Base-by-base conservation (phyloP, 2,888 invertebrate genomes). In the Sarcophaga carnaria region DNA sequence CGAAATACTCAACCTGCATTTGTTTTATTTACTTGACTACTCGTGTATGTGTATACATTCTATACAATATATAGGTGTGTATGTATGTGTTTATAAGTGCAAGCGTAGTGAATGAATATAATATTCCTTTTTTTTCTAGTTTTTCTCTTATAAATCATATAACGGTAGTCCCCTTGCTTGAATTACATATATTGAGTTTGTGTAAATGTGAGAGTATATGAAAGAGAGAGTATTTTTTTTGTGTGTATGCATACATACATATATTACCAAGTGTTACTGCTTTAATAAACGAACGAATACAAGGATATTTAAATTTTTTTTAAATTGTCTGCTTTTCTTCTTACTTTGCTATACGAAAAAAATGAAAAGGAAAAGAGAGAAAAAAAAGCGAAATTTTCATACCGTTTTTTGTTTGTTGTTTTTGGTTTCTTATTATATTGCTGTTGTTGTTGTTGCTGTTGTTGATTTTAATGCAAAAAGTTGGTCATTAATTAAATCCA, bases 91-190 rank as follows among this genome's bases (percentile, higher is more conserved):
- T 20, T 64, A 22, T 49, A 25, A 49, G 3, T 64, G 72, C 64
- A 66, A 79, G 45, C 79, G 17, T 74, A 71, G 82, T 79, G 76
- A 82, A 82, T 86, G 82, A 82, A 85, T 75, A 72, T 64, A 25
- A 66, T 60, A 37, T 47, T 54, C 67, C 62, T 25, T 69, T 10
- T 10, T 59, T 63, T 76, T 67, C 27, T 10, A 49, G 47, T 74
- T 67, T 54, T 54, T 54, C 17, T 54, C 54, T 54, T 54, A 14
- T 54, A 54, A 14, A 54, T 4, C 17, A 14, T 54, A 54, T 54
- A 54, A 54, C 54, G 17, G 54, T 54, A 54, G 17, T 14, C 54
- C 17, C 17, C 4, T 17, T 14, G 12, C 4, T 54, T 14, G 4
- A 17, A 54, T 12, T 54, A 22, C 22, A 22, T 22, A 54, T 54